phyloP scores from a whole-genome alignment of 2,113 vertebrate genomes.

The Tyrannus savana region DNA sequence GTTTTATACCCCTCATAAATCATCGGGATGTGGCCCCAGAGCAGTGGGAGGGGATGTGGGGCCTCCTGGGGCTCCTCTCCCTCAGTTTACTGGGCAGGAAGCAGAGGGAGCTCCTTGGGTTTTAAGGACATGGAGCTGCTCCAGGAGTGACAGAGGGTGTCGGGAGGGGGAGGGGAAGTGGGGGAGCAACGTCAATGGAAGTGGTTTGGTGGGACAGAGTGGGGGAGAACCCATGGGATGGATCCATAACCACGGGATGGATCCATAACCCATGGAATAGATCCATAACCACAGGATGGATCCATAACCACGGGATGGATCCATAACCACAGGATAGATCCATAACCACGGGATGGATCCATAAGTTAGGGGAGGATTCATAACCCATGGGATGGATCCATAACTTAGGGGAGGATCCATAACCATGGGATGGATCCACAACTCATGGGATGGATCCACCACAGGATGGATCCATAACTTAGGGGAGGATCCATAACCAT shows the following conservation, averaged over 20 bases:
- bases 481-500: fast-evolving
- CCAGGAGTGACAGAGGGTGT: fast-evolving
- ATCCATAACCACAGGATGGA: fast-evolving
- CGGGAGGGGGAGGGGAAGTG: fast-evolving
- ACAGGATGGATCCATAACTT: fast-evolving
- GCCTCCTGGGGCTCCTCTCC: background rate
- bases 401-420: background rate
- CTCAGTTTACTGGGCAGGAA: background rate
- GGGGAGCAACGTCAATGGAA: fast-evolving
- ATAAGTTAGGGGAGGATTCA: no score
- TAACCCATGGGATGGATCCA: fast-evolving
- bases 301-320: background rate
- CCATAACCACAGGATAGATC: no score
- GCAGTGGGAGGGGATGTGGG: fast-evolving
- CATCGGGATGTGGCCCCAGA: fast-evolving
- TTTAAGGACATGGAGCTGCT: background rate
- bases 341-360: fast-evolving
- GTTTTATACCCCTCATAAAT: background rate
- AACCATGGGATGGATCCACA: fast-evolving
- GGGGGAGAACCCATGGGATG: background rate
- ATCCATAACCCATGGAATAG: fast-evolving
- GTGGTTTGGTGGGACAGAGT: fast-evolving
- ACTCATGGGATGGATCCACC: fast-evolving
- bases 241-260: fast-evolving
- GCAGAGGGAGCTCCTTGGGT: fast-evolving